Evolutionary conservation across 2,113 vertebrate species (phyloP), one percentile per base, ranked within the genome.

Genomic region (Carassius gibelio): DNA sequence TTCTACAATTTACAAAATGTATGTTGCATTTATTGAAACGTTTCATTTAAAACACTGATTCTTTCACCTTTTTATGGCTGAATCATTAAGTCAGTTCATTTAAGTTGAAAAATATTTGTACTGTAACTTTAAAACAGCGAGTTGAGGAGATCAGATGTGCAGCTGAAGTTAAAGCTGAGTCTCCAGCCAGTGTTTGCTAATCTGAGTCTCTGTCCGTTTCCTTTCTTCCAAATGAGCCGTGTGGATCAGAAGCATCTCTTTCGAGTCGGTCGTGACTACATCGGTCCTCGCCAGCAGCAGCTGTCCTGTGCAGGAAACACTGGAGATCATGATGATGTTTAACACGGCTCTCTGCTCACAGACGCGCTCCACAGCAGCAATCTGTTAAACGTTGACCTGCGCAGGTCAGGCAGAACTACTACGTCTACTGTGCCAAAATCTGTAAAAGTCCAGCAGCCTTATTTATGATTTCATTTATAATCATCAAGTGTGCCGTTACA

Each of bases 401-500:
- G 64, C 80, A 80, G 88, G 89, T 91, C 88, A 87, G 45, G 38
- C 78, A 87, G 75, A 86, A 90, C 89, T 83, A 88, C 79, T 87
- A 85, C 84, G 87, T 88, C 88, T 87, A 84, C 87, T 74, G 45
- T 89, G 91, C 91, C 91, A 93, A 88, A 89, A 90, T 89, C 89
- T 89, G 90, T 92, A 89, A 90, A 92, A 91, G 87, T 84, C 86
- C 86, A 81, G 87, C 88, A 77, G 81, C 81, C 88, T 87, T 90
- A 89, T 90, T 91, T 91, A 91, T 85, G 83, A 88, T 69, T 87
- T 90, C 82, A 86, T 93, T 93, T 91, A 90, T 89, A 92, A 92
- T 93, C 91, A 93, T 88, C 91, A 90, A 89, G 91, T 91, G 89
- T 88, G 87, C 85, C 85, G 81, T 92, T 92, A 91, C 83, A 42